A percentile compares a stretch with the other conserved stretches of the same genome.
phyloP scores from a whole-genome alignment of 53 echinoderm and acorn worm genomes.

The Hippasteria phrygiana region DNA sequence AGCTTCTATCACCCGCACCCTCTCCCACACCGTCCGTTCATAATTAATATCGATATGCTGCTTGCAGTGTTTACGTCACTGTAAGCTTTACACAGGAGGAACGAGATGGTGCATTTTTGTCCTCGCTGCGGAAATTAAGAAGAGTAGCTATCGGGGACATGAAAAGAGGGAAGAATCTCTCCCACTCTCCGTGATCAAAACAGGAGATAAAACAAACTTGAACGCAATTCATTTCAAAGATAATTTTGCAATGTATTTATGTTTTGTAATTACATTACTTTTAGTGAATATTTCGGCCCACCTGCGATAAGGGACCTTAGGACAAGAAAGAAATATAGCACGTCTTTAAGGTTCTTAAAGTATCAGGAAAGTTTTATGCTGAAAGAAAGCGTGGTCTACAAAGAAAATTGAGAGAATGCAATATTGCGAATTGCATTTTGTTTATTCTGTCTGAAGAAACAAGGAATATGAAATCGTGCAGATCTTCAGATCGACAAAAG shows the following conservation, averaged over 20 bases:
- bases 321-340: no score
- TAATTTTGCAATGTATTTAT: not conserved
- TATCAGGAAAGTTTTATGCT: no score
- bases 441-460: no score
- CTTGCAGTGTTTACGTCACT: not conserved
- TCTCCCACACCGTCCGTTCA: not conserved
- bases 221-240: not conserved
- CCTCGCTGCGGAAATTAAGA: conserved; percentile 1
- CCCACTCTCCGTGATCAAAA: not conserved
- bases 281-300: not conserved
- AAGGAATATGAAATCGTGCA: no score
- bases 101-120: not conserved
- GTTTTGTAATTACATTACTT: not conserved
- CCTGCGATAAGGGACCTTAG: not conserved
- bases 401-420: no score
- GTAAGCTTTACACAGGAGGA: not conserved
- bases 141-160: not conserved
- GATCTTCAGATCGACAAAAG: no score
- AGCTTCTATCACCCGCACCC: not conserved
- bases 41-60: not conserved
- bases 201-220: not conserved
- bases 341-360: no score
- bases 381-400: no score
- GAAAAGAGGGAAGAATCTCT: not conserved
- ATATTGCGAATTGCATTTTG: no score